Base-by-base conservation (phyloP, 2,888 invertebrate species). In the Trimorus sp. region DNA sequence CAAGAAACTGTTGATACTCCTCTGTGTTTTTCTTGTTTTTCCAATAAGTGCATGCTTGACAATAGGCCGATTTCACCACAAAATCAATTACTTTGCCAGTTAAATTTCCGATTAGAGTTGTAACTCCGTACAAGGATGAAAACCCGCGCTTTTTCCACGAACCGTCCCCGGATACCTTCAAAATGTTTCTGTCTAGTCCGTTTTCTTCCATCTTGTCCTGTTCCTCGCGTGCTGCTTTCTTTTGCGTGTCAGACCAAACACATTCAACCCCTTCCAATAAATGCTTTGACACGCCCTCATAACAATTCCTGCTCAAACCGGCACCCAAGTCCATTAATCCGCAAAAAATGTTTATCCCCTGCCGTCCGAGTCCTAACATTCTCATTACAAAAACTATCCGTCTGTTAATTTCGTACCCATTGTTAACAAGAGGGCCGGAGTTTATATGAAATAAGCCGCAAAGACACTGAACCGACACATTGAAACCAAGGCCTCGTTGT, bases 351-450 rank as follows among this genome's bases (percentile, higher is more conserved):
- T 86, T 85, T 65, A 86, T 69, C 1, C 83, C 83, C 76, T 85
- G 60, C 26, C 51, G 73, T 60, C 84, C 84, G 54, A 86, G 62
- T 56, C 85, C 84, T 26, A 86, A 66, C 42, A 85, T 71, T 38
- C 86, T 54, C 86, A 85, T 87, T 9, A 79, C 84, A 70, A 83
- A 80, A 15, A 84, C 15, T 2, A 87, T 73, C 73, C 85, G 42
- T 49, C 84, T 69, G 65, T 87, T 87, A 54, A 87, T 76, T 78
- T 87, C 86, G 63, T 68, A 87, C 9, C 49, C 63, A 70, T 7
- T 70, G 6, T n/a, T 11, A 51, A 70, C 56, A 49, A 63, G 9
- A 6, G 63, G 63, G 7, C 58, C 70, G 15, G 70, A 70, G 7
- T 76, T 14, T 26, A 76, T 63, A 15, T 16, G 15, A 37, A 15